A percentile compares a stretch with the other conserved stretches of the same genome.
Evolutionary conservation across 30 jellyfish, hydroid and myxozoan species (phyloP).

Genomic region (Catostylus mosaicus): DNA sequence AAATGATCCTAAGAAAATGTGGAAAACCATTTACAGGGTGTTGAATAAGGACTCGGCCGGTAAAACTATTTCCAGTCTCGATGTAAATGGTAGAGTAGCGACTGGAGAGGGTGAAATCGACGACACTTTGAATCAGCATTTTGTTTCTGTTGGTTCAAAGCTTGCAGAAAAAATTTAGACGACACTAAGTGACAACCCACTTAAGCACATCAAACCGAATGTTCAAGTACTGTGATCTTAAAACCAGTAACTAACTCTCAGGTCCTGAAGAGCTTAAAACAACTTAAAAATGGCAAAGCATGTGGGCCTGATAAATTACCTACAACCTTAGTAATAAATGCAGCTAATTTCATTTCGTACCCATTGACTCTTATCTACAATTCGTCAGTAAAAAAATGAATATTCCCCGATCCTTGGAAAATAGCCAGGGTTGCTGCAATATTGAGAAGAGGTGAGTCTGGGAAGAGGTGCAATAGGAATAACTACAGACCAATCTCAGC

Average conservation of each 20-base stretch:
- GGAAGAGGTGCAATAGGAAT: not conserved
- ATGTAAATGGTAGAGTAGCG: not conserved
- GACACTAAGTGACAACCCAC: constrained; percentile 6
- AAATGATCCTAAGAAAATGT: not conserved
- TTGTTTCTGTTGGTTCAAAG: too few species aligned
- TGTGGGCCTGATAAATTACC: too few species aligned
- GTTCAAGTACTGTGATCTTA: not conserved
- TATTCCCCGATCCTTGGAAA: too few species aligned
- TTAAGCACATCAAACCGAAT: not conserved
- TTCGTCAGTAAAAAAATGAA: not conserved
- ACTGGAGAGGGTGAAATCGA: too few species aligned
- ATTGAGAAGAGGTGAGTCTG: not conserved
- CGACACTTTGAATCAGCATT: too few species aligned
- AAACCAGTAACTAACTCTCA: too few species aligned
- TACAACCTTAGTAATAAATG: not conserved
- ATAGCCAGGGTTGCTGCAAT: too few species aligned
- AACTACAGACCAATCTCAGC: too few species aligned
- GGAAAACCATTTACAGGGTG: constrained; percentile 2
- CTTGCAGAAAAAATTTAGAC: constrained; percentile 6
- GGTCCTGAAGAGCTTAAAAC: too few species aligned
- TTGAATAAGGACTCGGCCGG: constrained; percentile 1
- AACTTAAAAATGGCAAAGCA: too few species aligned
- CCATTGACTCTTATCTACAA: not conserved
- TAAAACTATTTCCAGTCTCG: constrained; percentile 7
- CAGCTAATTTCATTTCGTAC: not conserved